Evolutionary conservation across 2,797 vertebrate species (phyloP).

Genomic region (Rhinoraja longicauda): DNA sequence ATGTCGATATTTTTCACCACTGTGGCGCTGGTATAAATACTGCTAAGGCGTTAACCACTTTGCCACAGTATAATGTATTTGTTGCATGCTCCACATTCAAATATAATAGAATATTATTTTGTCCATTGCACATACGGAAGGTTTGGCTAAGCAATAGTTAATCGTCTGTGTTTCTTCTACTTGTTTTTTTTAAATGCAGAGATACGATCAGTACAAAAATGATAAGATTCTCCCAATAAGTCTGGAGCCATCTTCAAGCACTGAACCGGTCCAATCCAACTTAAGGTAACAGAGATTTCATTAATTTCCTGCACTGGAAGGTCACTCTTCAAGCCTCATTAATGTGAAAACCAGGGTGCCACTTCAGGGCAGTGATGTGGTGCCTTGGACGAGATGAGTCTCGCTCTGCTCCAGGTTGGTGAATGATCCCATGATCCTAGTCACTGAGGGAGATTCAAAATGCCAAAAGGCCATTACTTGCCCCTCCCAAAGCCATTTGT

Average conservation of each 20-base stretch:
- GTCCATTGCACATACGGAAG: not conserved
- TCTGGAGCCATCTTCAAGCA: constrained; percentile 85
- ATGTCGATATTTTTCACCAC: not conserved
- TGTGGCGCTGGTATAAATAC: not conserved
- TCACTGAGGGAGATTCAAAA: no score
- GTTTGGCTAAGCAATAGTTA: constrained; percentile 32
- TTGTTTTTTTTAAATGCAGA: constrained; percentile 56
- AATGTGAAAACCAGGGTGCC: not conserved
- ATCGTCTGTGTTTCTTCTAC: constrained; percentile 40
- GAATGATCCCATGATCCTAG: not conserved
- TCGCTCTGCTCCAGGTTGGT: not conserved
- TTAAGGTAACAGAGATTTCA: constrained; percentile 75
- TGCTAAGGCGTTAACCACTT: no score
- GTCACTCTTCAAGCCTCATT: not conserved
- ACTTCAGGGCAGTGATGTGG: not conserved
- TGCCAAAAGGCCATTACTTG: not conserved
- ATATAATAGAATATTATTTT: not conserved
- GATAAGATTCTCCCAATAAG: constrained; percentile 89
- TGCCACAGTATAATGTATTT: not conserved
- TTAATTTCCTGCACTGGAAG: not conserved
- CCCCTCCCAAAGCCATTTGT: not conserved
- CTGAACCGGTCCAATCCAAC: constrained; percentile 74
- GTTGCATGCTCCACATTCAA: not conserved
- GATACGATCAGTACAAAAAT: constrained; percentile 85
- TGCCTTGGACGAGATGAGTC: not conserved